Evolutionary conservation across 1,140 invertebrate species (phyloP).

Genomic region (Hermetia illucens): DNA sequence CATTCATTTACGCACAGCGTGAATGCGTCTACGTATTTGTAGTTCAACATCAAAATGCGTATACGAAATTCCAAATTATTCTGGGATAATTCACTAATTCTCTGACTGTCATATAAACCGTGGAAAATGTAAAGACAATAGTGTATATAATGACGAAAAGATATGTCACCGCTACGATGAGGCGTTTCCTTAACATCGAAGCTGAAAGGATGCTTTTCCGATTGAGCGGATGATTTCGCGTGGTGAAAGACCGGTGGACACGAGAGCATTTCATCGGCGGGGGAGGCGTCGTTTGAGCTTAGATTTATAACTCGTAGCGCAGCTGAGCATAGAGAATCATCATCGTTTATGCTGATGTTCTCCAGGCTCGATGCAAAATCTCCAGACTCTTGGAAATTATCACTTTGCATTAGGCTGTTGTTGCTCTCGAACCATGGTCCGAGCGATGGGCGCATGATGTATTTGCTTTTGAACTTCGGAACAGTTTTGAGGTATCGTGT

Average conservation of each 20-base stretch:
- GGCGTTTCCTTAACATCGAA: slow-evolving; percentile 13
- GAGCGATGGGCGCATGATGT: slow-evolving; percentile 18
- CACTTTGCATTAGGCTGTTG: slow-evolving; percentile 14
- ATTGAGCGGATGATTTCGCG: background rate
- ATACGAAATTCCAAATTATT: slow-evolving; percentile 25
- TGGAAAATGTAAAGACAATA: slow-evolving; percentile 39
- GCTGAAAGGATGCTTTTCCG: slow-evolving; percentile 2
- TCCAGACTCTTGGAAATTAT: slow-evolving; percentile 23
- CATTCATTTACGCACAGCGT: slow-evolving; percentile 21
- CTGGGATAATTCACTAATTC: slow-evolving; percentile 29
- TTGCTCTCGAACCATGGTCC: slow-evolving; percentile 18
- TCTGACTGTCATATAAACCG: slow-evolving; percentile 35
- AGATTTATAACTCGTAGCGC: slow-evolving; percentile 8
- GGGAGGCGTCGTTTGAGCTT: slow-evolving; percentile 17
- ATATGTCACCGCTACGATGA: slow-evolving; percentile 15
- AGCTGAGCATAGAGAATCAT: slow-evolving; percentile 13
- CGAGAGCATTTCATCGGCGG: slow-evolving; percentile 25
- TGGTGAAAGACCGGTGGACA: slow-evolving; percentile 11
- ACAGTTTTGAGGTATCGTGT: slow-evolving; percentile 27
- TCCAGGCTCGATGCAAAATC: slow-evolving; percentile 26
- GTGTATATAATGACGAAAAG: slow-evolving; percentile 33
- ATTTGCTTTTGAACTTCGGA: slow-evolving; percentile 23
- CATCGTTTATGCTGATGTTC: slow-evolving; percentile 24
- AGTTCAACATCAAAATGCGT: slow-evolving; percentile 27
- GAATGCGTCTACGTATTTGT: slow-evolving; percentile 26